A percentile compares a stretch with the other conserved stretches of the same genome.
Evolutionary conservation across 2,113 vertebrate species (phyloP).

Genomic region (Thryonomys swinderianus): DNA sequence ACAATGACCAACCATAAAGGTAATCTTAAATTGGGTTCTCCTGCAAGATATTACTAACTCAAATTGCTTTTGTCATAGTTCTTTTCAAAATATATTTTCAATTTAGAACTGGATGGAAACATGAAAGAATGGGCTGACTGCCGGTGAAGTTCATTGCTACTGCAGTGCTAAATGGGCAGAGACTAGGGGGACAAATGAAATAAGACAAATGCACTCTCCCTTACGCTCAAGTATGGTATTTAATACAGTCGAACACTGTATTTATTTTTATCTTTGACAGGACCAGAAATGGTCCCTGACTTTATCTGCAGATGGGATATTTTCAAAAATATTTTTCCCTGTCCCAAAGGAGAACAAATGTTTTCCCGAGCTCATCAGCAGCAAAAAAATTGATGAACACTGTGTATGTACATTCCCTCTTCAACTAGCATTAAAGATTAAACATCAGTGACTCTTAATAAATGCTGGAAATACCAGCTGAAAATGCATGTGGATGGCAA

Average conservation of each 20-base stretch:
- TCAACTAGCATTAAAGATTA: not conserved
- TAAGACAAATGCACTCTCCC: slow-evolving; percentile 69
- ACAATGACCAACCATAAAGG: slow-evolving; percentile 64
- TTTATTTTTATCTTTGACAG: slow-evolving; percentile 73
- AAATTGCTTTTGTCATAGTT: slow-evolving; percentile 75
- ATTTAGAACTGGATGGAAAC: slow-evolving; percentile 72
- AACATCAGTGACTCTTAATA: slow-evolving; percentile 10
- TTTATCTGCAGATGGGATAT: slow-evolving; percentile 61
- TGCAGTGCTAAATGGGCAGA: slow-evolving; percentile 29
- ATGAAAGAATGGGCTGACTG: slow-evolving; percentile 65
- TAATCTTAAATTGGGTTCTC: slow-evolving; percentile 75
- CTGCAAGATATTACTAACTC: slow-evolving; percentile 75
- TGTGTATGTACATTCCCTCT: not conserved
- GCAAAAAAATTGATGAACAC: not conserved
- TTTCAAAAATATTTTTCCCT: slow-evolving; percentile 52
- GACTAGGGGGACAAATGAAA: slow-evolving; percentile 70
- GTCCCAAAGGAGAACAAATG: slow-evolving; percentile 23
- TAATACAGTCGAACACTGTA: slow-evolving; percentile 65
- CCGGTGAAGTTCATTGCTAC: slow-evolving; percentile 43
- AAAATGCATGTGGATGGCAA: not conserved
- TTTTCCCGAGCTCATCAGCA: not conserved
- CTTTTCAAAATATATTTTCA: slow-evolving; percentile 76
- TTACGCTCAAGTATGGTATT: slow-evolving; percentile 60
- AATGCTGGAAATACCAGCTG: not conserved
- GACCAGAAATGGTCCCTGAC: slow-evolving; percentile 67